Evolutionary conservation across 2,888 invertebrate species (phyloP).

Genomic region (Laothoe populi): DNA sequence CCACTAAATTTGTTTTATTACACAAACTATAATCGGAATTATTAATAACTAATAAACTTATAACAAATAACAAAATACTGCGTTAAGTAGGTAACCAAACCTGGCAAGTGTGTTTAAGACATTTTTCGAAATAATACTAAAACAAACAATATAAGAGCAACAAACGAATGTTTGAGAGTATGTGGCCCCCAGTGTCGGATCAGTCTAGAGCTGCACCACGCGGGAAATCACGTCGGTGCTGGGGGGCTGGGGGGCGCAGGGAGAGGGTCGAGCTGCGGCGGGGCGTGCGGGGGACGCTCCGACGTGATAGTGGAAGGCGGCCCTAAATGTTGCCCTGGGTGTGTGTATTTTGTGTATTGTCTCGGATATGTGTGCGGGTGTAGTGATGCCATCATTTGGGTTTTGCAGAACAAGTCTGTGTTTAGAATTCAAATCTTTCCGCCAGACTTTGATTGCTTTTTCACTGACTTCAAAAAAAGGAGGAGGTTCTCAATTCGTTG

Average conservation of each 20-base stretch:
- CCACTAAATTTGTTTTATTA: too few species aligned
- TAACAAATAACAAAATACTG: too few species aligned
- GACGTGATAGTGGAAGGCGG: conserved; percentile 50
- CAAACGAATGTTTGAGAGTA: conserved; percentile 40
- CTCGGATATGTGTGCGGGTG: conserved; percentile 32
- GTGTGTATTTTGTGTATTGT: conserved; percentile 38
- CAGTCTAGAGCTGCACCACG: conserved; percentile 58
- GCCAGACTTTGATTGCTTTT: too few species aligned
- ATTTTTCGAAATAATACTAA: background rate
- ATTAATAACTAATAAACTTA: too few species aligned
- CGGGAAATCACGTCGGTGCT: conserved; percentile 65
- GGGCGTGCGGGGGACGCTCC: background rate
- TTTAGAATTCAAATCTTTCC: background rate
- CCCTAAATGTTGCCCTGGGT: conserved; percentile 55
- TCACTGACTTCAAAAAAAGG: too few species aligned
- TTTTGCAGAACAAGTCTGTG: background rate
- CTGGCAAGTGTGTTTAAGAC: too few species aligned
- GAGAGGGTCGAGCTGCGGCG: conserved; percentile 34
- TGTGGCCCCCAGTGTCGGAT: conserved; percentile 48
- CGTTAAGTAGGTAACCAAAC: too few species aligned
- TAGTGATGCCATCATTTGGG: background rate
- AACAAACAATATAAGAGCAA: conserved; percentile 24
- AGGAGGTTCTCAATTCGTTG: too few species aligned
- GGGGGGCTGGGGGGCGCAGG: conserved; percentile 29
- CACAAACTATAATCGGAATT: too few species aligned